Percentiles rank a stretch among this genome's conserved stretches.
Conservation (phyloP, 2,113 vertebrate species). For the Martes martes region DNA sequence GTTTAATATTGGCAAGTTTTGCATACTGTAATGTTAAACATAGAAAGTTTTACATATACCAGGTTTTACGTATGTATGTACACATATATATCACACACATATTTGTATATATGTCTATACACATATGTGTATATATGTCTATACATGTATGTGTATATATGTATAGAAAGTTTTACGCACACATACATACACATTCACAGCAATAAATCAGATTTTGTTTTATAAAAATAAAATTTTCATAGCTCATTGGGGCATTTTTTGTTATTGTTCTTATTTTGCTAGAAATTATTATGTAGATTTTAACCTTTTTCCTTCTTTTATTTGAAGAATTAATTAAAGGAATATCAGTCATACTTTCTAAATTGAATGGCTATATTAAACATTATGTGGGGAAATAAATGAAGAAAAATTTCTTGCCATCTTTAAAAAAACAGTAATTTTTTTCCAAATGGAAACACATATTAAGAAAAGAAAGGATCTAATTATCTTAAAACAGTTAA, state of each 20-base stretch:
- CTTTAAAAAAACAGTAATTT: background rate
- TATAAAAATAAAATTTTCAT: background rate
- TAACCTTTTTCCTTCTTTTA: background rate
- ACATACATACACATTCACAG: background rate
- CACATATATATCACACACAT: background rate
- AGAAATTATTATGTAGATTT: conserved; percentile 24
- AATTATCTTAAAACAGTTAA: background rate
- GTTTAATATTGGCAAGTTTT: conserved; percentile 8
- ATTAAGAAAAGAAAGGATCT: background rate
- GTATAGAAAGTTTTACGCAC: background rate
- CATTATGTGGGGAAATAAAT: background rate
- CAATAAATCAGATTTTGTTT: background rate
- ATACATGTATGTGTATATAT: background rate
- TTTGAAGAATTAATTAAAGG: background rate
- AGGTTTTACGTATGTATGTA: background rate
- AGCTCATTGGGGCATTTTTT: background rate
- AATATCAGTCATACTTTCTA: background rate
- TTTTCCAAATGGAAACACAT: conserved; percentile 7
- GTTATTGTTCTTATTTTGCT: background rate
- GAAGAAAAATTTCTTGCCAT: background rate
- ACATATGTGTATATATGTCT: background rate
- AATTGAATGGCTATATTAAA: background rate
- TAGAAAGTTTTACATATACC: background rate
- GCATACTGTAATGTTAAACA: background rate
- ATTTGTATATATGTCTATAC: background rate